phyloP scores from a whole-genome alignment of 2,797 vertebrate species.

The Rhinatrema bivittatum region DNA sequence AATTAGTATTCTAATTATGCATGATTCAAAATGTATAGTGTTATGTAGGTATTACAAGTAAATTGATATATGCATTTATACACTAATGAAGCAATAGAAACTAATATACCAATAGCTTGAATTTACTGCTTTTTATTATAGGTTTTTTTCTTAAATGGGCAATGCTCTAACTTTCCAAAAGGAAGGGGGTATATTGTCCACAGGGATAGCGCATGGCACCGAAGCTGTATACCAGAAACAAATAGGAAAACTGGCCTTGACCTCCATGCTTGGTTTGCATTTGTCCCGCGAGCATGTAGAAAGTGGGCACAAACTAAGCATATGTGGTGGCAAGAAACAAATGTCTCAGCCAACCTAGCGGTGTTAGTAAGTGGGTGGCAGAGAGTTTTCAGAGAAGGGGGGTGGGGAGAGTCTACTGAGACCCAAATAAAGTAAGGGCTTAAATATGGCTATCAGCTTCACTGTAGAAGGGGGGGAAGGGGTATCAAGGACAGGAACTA shows the following conservation, averaged over 20 bases:
- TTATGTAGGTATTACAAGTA: conserved; percentile 50
- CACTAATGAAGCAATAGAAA: conserved; percentile 65
- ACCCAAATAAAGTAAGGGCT: too few relatives aligned
- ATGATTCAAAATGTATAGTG: conserved; percentile 54
- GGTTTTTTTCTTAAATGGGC: conserved; percentile 33
- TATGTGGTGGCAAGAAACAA: conserved; percentile 41
- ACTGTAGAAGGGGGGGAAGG: too few relatives aligned
- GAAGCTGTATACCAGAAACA: conserved; percentile 43
- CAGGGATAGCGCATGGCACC: conserved; percentile 53
- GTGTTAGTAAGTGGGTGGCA: conserved; percentile 56
- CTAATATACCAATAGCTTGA: conserved; percentile 56
- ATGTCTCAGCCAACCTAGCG: conserved; percentile 47
- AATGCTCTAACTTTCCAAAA: conserved; percentile 45
- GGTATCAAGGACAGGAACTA: conserved; percentile 33
- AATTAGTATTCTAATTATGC: conserved; percentile 55
- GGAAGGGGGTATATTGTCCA: conserved; percentile 47
- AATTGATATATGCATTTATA: conserved; percentile 59
- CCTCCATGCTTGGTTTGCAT: conserved; percentile 35
- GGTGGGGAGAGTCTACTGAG: not conserved
- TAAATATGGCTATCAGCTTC: too few relatives aligned
- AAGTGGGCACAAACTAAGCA: conserved; percentile 42
- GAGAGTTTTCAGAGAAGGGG: conserved; percentile 48
- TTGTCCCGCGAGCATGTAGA: conserved; percentile 43
- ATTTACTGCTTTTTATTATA: conserved; percentile 52
- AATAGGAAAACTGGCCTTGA: conserved; percentile 36